Base-by-base conservation (phyloP, 2,797 vertebrate species). In the Tadarida brasiliensis region DNA sequence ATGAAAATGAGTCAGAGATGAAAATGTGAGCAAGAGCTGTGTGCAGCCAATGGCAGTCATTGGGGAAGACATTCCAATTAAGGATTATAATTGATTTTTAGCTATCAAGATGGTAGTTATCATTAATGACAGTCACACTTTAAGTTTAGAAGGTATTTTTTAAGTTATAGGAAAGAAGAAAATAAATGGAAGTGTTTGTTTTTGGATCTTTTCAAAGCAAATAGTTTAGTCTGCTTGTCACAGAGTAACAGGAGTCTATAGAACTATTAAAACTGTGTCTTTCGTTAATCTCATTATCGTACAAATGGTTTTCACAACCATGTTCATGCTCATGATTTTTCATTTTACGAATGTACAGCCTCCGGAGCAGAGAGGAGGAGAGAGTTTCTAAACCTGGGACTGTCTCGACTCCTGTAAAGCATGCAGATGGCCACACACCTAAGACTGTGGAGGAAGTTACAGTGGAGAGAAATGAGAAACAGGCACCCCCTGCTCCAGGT, bases 301-400 rank as follows among this genome's bases (percentile, higher is more conserved):
- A 80, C 8, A 30, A 83, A 16, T 80, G 17, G 14, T 78, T 87
- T 89, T 78, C 56, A 95, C 26, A 67, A 12, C 81, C 47, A 51
- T 35, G 24, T 68, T 78, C 71, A 9, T 30, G 9, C 35, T 77
- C 10, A 33, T 71, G 35, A 28, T 86, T 90, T 96, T 94, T 59
- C 88, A 47, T 88, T 96, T 90, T 86, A 87, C 49, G 65, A n/a
- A 67, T 49, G 78, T 97, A 15, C 81, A 99, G 99, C 98, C 99
- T 99, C 98, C 99, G 99, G 98, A 99, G 99, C 98, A 99, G 99
- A 97, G 99, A 99, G 61, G 99, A 99, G 15, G 99, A 99, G 86
- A 98, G 99, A 96, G 95, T 98, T 96, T 98, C 99, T 10, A 99
- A 99, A 97, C 98, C 99, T 1, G 99, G 99, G 96, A 98, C 99